Evolutionary conservation across 2,113 vertebrate genomes (phyloP).

Genomic region (Astur gentilis): DNA sequence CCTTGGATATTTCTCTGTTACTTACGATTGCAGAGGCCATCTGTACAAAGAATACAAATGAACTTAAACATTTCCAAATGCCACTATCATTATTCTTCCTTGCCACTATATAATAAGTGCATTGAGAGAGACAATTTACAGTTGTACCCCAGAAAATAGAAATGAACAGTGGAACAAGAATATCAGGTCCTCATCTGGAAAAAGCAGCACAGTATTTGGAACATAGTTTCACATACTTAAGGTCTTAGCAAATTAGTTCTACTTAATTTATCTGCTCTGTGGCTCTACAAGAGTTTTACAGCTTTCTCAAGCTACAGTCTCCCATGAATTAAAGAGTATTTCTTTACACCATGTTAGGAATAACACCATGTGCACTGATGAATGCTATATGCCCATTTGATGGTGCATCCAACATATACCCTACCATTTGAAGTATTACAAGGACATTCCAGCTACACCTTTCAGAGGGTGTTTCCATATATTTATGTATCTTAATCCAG

Average conservation of each 20-base stretch:
- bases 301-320: not conserved
- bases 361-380: not conserved
- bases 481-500: not conserved
- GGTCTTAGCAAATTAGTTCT: conserved; percentile 55
- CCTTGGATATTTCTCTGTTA: conserved; percentile 23
- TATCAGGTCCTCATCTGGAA: conserved; percentile 23
- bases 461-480: not conserved
- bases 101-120: conserved; percentile 29
- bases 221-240: conserved; percentile 18
- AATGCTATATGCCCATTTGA: not conserved
- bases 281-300: not conserved
- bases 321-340: not conserved
- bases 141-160: conserved; percentile 34
- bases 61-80: conserved; percentile 62
- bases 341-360: not conserved
- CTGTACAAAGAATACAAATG: conserved; percentile 53
- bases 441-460: not conserved
- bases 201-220: conserved; percentile 30
- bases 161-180: conserved; percentile 33
- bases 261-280: conserved; percentile 34
- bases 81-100: conserved; percentile 49
- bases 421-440: not conserved
- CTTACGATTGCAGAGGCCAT: conserved; percentile 55
- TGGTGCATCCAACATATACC: not conserved
- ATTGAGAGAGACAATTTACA: conserved; percentile 52